A percentile compares a stretch with the other conserved stretches of the same genome.
These are phyloP conservation scores for Hepsetus odoe DNA, from an alignment of 2,113 vertebrate genomes.

Conservation along the genomic window DNA sequence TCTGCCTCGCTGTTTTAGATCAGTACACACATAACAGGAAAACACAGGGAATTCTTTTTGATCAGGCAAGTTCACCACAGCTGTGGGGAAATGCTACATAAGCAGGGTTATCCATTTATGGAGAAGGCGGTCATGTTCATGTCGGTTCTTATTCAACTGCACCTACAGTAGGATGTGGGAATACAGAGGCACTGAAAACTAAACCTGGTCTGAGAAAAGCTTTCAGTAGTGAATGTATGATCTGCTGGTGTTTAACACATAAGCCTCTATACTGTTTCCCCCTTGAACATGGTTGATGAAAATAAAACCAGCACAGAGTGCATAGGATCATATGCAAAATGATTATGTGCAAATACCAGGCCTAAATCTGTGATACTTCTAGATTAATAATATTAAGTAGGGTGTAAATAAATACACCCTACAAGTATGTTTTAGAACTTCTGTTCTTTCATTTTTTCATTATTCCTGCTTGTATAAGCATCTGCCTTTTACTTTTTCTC, in stretches of 20 bases:
- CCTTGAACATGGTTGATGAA: background rate
- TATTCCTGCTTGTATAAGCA: background rate
- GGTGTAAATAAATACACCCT: background rate
- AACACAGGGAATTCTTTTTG: background rate
- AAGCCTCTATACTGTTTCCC: background rate
- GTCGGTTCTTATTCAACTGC: background rate
- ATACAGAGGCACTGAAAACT: background rate
- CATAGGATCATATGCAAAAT: background rate
- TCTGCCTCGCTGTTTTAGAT: slow-evolving; percentile 87
- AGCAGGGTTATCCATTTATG: background rate
- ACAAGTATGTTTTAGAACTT: background rate
- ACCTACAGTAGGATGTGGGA: background rate
- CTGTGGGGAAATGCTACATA: background rate
- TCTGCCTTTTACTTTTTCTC: background rate
- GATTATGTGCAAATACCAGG: background rate
- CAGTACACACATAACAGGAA: background rate
- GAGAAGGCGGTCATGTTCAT: background rate
- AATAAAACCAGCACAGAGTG: background rate
- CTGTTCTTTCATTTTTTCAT: background rate
- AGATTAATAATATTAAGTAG: background rate
- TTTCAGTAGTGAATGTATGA: background rate
- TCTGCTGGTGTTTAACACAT: background rate
- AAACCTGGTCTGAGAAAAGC: background rate
- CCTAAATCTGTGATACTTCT: background rate
- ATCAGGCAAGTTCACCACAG: background rate